phyloP scores from a whole-genome alignment of 2,797 vertebrate species.

The Chrysolophus pictus region DNA sequence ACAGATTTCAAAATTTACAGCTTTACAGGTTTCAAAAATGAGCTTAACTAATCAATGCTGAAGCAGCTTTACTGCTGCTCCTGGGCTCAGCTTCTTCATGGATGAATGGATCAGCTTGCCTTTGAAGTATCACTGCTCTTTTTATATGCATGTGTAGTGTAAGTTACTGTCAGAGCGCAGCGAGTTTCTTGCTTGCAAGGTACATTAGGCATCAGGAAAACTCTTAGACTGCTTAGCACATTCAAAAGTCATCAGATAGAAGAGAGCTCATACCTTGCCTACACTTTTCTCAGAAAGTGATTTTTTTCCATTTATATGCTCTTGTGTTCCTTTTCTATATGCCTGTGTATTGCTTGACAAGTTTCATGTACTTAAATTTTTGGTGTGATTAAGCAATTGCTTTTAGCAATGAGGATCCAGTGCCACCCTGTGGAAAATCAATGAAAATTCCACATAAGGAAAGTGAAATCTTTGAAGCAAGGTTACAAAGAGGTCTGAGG shows the following conservation, averaged over 20 bases:
- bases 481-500: not conserved
- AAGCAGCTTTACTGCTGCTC: not conserved
- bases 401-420: not conserved
- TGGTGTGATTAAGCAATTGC: constrained; percentile 43
- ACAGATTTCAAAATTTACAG: not conserved
- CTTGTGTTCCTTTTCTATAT: not conserved
- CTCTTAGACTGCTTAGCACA: not conserved
- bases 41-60: not conserved
- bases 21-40: not conserved
- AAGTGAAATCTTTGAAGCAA: not conserved
- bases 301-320: not conserved
- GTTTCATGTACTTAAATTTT: not conserved
- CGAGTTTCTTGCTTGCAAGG: not conserved
- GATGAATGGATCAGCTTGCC: not conserved
- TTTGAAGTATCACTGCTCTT: not conserved
- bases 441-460: not conserved
- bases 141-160: accelerated
- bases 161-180: not conserved
- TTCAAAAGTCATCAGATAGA: not conserved
- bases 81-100: not conserved
- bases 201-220: not conserved
- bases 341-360: not conserved
- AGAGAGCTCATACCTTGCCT: not conserved
- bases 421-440: constrained; percentile 67
- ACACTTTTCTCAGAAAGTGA: not conserved